Base-by-base conservation (phyloP, 2,113 vertebrate genomes). In the Isichthys henryi region DNA sequence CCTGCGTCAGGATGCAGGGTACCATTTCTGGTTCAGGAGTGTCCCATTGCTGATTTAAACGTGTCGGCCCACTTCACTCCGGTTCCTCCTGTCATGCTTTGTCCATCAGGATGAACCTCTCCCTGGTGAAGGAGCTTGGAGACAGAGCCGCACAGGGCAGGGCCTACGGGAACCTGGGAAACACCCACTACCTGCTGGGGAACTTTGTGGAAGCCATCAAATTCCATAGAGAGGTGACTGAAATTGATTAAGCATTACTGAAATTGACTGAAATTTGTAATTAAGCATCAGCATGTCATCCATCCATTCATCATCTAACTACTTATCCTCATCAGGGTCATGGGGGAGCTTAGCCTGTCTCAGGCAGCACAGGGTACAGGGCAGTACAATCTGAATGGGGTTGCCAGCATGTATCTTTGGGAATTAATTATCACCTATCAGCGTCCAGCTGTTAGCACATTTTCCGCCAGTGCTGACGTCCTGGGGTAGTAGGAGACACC, bases 121-220 rank as follows among this genome's bases (percentile, higher is more conserved):
- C 96, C 74, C 93, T 99, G 92, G 98, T 99, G 89, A 98, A 99
- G 94, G 97, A 98, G 92, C 94, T 99, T 56, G 97, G 98, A 0
- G 98, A 99, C 94, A 93, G 98, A 89, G 98, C 98, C 0, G 98
- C 98, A 0, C 98, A 99, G 94, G 98, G 98, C 80, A 95, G 98
- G 58, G 98, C 98, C 4, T 99, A 96, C 0, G 98, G 98, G 90
- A 99, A 99, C 94, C 97, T 99, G 0, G 98, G 98, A 80, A 99
- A 99, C 94, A 98, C 98, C 9, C 98, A 99, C 91, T 99, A 99
- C 90, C 90, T 99, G 35, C 95, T 99, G 39, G 98, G 98, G 86
- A 98, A 99, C 94, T 99, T 99, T 93, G 94, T 94, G 0, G 97
- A 99, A 92, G 98, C 98, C 1, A 96, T 97, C 0, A 94, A 96